Conservation (phyloP, 1,140 invertebrate genomes). For the Philopotamus ludificatus region DNA sequence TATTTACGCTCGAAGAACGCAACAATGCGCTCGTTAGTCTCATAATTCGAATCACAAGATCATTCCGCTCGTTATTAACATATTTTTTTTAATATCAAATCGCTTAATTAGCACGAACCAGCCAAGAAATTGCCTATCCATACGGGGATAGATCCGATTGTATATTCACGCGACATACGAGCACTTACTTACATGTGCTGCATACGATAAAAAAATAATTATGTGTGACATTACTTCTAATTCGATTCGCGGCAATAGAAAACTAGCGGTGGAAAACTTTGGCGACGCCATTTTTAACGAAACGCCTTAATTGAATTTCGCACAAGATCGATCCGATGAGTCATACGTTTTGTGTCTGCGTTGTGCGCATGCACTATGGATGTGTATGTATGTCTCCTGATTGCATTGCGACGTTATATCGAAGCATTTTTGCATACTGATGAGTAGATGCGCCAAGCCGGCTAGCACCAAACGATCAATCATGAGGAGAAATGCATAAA, state of each 20-base stretch:
- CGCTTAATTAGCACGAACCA: neutral
- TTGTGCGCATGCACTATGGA: neutral
- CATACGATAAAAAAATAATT: conserved; percentile 4
- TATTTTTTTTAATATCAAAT: neutral
- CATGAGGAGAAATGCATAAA: conserved; percentile 33
- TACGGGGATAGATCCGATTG: neutral
- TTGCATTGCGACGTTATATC: neutral
- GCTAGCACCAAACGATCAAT: conserved; percentile 13
- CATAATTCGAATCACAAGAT: neutral
- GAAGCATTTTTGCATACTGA: neutral
- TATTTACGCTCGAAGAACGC: neutral
- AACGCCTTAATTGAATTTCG: neutral
- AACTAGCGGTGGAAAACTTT: no score
- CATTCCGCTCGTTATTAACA: neutral
- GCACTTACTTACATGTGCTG: neutral
- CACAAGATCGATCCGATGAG: neutral
- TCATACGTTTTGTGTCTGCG: neutral
- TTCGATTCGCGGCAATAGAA: neutral
- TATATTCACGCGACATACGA: neutral
- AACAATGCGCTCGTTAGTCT: neutral
- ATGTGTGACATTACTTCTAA: conserved; percentile 11
- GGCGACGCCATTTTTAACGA: neutral
- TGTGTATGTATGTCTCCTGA: neutral
- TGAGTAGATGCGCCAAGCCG: conserved; percentile 5
- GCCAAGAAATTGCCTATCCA: neutral